Conservation (phyloP, 2,888 invertebrate genomes). For the Entomobrya proxima region DNA sequence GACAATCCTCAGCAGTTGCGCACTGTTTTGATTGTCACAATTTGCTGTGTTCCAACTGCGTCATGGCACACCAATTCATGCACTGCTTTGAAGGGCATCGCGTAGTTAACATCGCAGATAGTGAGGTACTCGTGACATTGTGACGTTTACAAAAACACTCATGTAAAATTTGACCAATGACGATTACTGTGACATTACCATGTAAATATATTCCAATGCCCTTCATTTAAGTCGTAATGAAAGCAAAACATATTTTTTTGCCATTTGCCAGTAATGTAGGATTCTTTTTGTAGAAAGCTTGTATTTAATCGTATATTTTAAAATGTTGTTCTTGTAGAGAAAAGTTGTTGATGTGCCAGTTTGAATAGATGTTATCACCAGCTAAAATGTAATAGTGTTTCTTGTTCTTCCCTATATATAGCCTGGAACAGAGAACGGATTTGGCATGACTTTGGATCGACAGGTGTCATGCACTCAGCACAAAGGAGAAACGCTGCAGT, state of each 20-base stretch:
- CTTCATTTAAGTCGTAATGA: too few relatives aligned
- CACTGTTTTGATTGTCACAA: constrained; percentile 98
- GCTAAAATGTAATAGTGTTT: too few relatives aligned
- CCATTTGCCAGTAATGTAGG: too few relatives aligned
- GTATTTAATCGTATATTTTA: too few relatives aligned
- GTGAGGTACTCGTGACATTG: background rate
- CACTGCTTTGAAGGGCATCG: constrained; percentile 98
- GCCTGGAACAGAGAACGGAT: constrained; percentile 67
- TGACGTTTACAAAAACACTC: background rate
- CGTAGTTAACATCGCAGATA: constrained; percentile 81
- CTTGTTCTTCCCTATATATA: too few relatives aligned
- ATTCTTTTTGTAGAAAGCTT: too few relatives aligned
- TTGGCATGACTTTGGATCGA: constrained; percentile 77
- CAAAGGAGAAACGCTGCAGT: constrained; percentile 93
- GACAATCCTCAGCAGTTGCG: constrained; percentile 95
- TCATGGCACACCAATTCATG: constrained; percentile 99
- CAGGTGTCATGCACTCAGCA: constrained; percentile 90
- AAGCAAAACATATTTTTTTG: too few relatives aligned
- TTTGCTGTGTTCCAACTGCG: constrained; percentile 97
- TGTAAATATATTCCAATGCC: too few relatives aligned
- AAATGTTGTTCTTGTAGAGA: too few relatives aligned
- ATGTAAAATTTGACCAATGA: background rate
- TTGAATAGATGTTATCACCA: background rate
- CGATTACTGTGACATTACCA: background rate
- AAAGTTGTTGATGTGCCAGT: background rate